A percentile compares a stretch with the other conserved stretches of the same genome.
Conservation (phyloP, 2,888 invertebrate species). For the Catonia carolina region DNA sequence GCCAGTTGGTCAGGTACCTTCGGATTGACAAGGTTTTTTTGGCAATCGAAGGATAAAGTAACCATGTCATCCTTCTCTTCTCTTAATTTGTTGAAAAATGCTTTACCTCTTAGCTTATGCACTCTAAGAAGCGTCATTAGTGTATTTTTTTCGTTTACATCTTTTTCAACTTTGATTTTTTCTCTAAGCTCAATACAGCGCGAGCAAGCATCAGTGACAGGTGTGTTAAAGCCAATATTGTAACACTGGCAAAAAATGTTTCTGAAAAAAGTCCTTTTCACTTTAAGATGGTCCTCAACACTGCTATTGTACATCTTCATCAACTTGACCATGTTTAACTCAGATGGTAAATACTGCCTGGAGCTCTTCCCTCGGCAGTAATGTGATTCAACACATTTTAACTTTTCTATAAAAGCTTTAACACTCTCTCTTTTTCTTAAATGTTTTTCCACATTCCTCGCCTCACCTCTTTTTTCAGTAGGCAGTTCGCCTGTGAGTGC, state of each 20-base stretch:
- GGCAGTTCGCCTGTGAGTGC: conserved; percentile 9
- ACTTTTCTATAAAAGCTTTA: conserved; percentile 18
- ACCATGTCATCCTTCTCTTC: conserved; percentile 18
- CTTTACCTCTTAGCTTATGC: conserved; percentile 21
- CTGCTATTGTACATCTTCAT: conserved; percentile 14
- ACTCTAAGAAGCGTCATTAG: conserved; percentile 18
- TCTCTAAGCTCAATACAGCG: conserved; percentile 14
- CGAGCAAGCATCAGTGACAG: conserved; percentile 17
- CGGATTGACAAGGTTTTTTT: conserved; percentile 30
- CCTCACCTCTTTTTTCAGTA: conserved; percentile 15
- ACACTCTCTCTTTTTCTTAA: conserved; percentile 15
- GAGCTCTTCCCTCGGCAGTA: conserved; percentile 14
- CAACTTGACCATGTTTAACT: conserved; percentile 14
- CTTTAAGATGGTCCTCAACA: conserved; percentile 7
- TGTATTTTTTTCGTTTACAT: conserved; percentile 2
- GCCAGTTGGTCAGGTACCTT: conserved; percentile 29
- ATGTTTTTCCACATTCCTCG: conserved; percentile 8
- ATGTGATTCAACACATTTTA: conserved; percentile 14
- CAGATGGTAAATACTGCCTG: conserved; percentile 17
- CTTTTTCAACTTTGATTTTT: conserved; percentile 17
- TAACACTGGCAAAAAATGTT: conserved; percentile 18
- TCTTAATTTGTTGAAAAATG: conserved; percentile 16
- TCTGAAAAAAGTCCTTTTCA: conserved; percentile 18
- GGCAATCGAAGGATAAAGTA: conserved; percentile 18
- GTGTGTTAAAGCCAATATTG: conserved; percentile 17